phyloP scores from a whole-genome alignment of 2,888 invertebrate species.

The Aphrophora alni region DNA sequence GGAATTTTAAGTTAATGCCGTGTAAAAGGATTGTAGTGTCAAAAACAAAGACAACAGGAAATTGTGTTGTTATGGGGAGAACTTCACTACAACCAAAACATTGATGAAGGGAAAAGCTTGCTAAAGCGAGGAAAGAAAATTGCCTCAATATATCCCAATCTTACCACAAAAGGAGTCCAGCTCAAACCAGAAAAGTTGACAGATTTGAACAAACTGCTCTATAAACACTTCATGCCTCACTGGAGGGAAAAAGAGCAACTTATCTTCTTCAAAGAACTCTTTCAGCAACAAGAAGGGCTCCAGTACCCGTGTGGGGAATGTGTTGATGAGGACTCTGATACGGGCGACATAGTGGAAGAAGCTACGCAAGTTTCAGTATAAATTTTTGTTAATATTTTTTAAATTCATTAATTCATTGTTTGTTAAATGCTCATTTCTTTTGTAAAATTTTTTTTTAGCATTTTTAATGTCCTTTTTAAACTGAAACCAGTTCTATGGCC shows the following conservation, averaged over 20 bases:
- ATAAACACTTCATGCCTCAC: constrained; percentile 7
- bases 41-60: neutral
- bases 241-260: constrained; percentile 15
- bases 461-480: neutral
- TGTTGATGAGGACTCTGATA: constrained; percentile 9
- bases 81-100: constrained; percentile 17
- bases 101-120: constrained; percentile 21
- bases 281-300: constrained; percentile 14
- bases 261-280: neutral
- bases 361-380: constrained; percentile 12
- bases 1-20: neutral
- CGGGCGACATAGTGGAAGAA: constrained; percentile 12
- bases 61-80: constrained; percentile 20
- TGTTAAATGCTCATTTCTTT: neutral
- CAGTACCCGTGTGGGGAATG: neutral
- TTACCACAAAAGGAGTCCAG: neutral
- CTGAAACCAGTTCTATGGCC: neutral
- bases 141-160: constrained; percentile 12
- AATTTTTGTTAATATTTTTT: neutral
- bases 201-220: constrained; percentile 15
- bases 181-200: constrained; percentile 14
- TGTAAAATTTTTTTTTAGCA: neutral
- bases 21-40: neutral
- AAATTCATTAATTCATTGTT: neutral
- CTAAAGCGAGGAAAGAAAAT: constrained; percentile 18